Evolutionary conservation across 2,888 invertebrate genomes (phyloP).

Genomic region (Leucoma salicis): DNA sequence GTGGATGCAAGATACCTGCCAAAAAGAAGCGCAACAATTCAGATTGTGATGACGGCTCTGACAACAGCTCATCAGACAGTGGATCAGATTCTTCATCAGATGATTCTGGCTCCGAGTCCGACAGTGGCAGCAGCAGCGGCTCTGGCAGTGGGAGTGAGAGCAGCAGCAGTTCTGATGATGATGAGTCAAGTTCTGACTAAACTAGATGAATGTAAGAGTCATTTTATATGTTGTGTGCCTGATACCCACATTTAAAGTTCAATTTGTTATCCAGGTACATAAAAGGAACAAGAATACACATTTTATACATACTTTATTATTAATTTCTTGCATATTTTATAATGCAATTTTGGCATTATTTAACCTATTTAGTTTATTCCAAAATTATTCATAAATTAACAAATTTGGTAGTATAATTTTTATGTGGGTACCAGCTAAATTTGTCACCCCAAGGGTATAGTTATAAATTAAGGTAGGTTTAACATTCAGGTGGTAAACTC

Average conservation of each 20-base stretch:
- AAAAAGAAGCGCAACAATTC: slow-evolving; percentile 61
- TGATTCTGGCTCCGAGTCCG: slow-evolving; percentile 54
- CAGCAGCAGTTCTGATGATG: slow-evolving; percentile 46
- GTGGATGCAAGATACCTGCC: slow-evolving; percentile 61
- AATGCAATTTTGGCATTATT: too few relatives aligned
- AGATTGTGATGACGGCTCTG: slow-evolving; percentile 56
- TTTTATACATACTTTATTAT: too few relatives aligned
- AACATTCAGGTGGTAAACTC: slow-evolving; percentile 30
- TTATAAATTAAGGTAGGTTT: slow-evolving; percentile 27
- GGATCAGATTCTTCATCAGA: slow-evolving; percentile 58
- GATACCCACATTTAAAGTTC: slow-evolving; percentile 23
- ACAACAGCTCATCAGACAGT: slow-evolving; percentile 55
- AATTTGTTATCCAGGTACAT: not conserved
- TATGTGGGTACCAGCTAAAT: slow-evolving; percentile 19
- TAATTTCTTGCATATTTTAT: too few relatives aligned
- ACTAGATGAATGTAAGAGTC: slow-evolving; percentile 20
- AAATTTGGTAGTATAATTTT: too few relatives aligned
- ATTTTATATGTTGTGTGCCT: slow-evolving; percentile 35
- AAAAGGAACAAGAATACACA: not conserved
- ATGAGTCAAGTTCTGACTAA: slow-evolving; percentile 41
- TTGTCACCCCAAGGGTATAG: slow-evolving; percentile 13
- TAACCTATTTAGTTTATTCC: too few relatives aligned
- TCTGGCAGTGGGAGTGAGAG: slow-evolving; percentile 58
- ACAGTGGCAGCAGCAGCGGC: slow-evolving; percentile 52
- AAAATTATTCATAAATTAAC: too few relatives aligned